Conservation (phyloP, 1,140 invertebrate genomes). For the Agrilus planipennis region DNA sequence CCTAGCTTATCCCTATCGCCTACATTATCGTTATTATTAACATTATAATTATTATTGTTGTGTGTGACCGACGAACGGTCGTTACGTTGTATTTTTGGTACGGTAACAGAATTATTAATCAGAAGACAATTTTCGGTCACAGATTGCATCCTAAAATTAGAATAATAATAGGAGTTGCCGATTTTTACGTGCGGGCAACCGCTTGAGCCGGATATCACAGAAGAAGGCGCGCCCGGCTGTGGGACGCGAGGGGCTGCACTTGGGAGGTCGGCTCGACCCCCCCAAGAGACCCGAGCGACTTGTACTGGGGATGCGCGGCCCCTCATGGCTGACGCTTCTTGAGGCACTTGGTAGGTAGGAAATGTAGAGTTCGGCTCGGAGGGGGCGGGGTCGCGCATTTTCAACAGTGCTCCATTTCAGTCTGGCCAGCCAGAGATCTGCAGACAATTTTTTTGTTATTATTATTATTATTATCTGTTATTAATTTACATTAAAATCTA, state of each 20-base stretch:
- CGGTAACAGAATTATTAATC: conserved; percentile 49
- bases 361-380: conserved; percentile 36
- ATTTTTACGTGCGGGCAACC: conserved; percentile 37
- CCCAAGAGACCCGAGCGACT: conserved; percentile 31
- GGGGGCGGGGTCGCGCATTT: conserved; percentile 33
- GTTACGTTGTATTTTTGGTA: conserved; percentile 51
- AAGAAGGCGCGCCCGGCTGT: conserved; percentile 33
- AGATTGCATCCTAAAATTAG: conserved; percentile 53
- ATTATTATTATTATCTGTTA: neutral
- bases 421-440: conserved; percentile 36
- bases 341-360: conserved; percentile 38
- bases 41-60: conserved; percentile 34
- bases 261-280: conserved; percentile 37
- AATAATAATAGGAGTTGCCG: conserved; percentile 35
- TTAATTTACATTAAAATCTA: too few relatives aligned
- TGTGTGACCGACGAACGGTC: conserved; percentile 41
- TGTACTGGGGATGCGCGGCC: conserved; percentile 35
- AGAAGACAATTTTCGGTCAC: conserved; percentile 53
- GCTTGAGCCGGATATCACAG: conserved; percentile 68
- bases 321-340: conserved; percentile 35
- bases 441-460: conserved; percentile 13
- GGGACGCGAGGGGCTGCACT: conserved; percentile 18
- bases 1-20: conserved; percentile 23
- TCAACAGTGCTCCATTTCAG: conserved; percentile 36
- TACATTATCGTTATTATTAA: conserved; percentile 28